Percentiles rank a stretch among this genome's conserved stretches.
phyloP scores from a whole-genome alignment of 2,797 vertebrate species.

The Spinus olivaceus region DNA sequence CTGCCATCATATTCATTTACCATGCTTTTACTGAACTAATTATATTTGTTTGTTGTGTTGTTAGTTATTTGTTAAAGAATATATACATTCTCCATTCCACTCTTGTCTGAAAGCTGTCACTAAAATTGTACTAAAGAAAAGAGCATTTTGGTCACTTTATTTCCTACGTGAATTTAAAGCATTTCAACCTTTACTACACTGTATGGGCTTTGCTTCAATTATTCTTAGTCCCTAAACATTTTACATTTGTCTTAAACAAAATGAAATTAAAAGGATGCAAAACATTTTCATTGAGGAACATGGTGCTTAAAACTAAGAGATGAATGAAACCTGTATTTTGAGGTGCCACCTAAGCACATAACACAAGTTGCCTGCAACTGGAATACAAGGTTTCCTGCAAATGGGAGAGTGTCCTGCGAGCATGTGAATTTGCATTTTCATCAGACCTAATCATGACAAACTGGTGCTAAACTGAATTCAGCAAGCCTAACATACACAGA shows the following conservation, averaged over 20 bases:
- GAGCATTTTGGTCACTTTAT: not conserved
- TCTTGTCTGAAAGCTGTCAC: not conserved
- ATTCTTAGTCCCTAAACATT: not conserved
- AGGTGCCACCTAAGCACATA: not conserved
- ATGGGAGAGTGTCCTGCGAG: not conserved
- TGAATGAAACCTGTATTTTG: not conserved
- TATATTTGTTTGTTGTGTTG: not conserved
- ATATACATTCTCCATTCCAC: not conserved
- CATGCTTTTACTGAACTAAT: not conserved
- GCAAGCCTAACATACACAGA: not conserved
- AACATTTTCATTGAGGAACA: not conserved
- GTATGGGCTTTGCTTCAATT: not conserved
- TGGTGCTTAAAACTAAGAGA: not conserved
- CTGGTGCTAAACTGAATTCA: not conserved
- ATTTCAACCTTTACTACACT: not conserved
- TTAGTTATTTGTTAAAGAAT: not conserved
- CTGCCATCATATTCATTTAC: not conserved
- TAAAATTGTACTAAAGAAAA: not conserved
- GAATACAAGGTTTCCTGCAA: not conserved
- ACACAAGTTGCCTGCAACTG: not conserved
- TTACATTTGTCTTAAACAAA: not conserved
- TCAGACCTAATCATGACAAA: not conserved
- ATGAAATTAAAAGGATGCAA: not conserved
- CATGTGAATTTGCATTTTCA: fast-evolving
- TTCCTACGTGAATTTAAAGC: not conserved